phyloP scores from a whole-genome alignment of 2,888 invertebrate genomes.

The Scaptomyza cyrtandrae region DNA sequence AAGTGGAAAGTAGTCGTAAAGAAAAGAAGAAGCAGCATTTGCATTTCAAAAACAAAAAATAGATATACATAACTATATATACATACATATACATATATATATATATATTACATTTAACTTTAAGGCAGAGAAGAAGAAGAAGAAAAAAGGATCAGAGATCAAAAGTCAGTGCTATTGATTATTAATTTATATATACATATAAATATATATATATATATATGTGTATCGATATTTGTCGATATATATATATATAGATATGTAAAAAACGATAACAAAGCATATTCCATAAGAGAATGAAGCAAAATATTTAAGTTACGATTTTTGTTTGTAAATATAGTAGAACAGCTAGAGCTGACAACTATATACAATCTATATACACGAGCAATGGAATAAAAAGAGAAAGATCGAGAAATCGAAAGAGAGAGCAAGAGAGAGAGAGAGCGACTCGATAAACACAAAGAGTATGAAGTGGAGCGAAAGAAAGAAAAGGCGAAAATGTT shows the following conservation, averaged over 20 bases:
- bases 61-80: conserved; percentile 2
- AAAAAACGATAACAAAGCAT: not conserved
- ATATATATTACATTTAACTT: not conserved
- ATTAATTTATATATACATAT: conserved; percentile 2
- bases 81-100: conserved; percentile 2
- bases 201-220: not conserved
- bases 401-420: not conserved
- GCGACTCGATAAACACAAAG: not conserved
- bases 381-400: not conserved
- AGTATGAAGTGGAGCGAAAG: not conserved
- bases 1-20: not conserved
- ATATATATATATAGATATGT: not conserved
- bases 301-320: not conserved
- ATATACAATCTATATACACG: conserved; percentile 27
- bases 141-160: conserved; percentile 27
- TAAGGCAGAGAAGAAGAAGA: not conserved
- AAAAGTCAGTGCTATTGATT: conserved; percentile 34
- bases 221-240: too few species aligned
- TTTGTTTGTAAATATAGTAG: not conserved
- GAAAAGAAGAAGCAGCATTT: conserved; percentile 6
- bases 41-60: conserved; percentile 39
- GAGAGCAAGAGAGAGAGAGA: too few species aligned
- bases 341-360: conserved; percentile 62
- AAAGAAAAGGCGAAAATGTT: not conserved
- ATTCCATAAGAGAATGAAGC: conserved; percentile 6